A percentile compares a stretch with the other conserved stretches of the same genome.
Conservation (phyloP, 2,797 vertebrate species). For the Galagoides demidoff region DNA sequence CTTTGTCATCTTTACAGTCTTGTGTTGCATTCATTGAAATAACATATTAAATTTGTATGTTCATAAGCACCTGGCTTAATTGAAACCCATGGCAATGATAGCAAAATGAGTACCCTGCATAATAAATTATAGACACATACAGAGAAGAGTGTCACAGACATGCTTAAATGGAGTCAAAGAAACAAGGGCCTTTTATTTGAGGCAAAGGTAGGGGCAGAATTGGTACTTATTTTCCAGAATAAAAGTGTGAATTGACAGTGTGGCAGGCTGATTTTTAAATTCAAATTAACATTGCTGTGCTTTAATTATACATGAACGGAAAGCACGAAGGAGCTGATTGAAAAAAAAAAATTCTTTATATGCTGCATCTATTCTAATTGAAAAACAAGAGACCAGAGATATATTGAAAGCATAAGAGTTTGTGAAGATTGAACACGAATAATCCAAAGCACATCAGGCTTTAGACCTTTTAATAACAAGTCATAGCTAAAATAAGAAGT, state of each 20-base stretch:
- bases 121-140: conserved; percentile 48
- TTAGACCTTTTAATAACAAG: conserved; percentile 42
- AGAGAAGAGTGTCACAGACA: conserved; percentile 3
- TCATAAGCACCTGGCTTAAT: conserved; percentile 83
- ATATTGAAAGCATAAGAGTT: neutral
- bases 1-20: conserved; percentile 84
- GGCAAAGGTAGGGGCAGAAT: neutral
- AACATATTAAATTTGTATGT: conserved; percentile 83
- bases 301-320: conserved; percentile 54
- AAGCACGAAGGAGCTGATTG: neutral
- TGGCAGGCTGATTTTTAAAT: conserved; percentile 37
- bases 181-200: neutral
- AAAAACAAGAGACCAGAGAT: neutral
- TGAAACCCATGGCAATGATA: conserved; percentile 70
- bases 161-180: neutral
- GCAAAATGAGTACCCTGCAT: conserved; percentile 33
- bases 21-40: conserved; percentile 76
- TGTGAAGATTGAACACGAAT: neutral
- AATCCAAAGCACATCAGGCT: neutral
- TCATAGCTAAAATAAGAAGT: neutral
- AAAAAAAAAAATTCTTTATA: too few relatives aligned
- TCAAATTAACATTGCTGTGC: neutral
- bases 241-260: neutral
- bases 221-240: neutral
- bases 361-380: neutral